These are phyloP conservation scores for Gryllus bimaculatus DNA, from an alignment of 1,140 invertebrate genomes.

Conservation along the genomic window DNA sequence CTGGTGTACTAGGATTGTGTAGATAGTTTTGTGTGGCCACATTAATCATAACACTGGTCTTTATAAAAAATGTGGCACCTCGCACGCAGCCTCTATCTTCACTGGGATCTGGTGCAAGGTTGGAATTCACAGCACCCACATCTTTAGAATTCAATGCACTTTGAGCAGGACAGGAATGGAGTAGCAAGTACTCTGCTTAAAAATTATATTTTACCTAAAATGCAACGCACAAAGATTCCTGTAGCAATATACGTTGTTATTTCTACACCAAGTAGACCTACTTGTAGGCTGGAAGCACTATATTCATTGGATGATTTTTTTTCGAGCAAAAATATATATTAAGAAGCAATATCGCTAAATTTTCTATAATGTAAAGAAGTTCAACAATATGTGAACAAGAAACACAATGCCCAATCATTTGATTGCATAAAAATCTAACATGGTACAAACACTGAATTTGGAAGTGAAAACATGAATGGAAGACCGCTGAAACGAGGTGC, in stretches of 20 bases:
- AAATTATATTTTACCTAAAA: not conserved
- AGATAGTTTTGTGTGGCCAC: not conserved
- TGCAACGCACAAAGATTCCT: not conserved
- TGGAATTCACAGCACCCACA: not conserved
- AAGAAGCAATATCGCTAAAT: not conserved
- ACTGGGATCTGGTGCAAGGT: not conserved
- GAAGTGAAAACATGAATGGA: not conserved
- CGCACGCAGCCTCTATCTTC: not conserved
- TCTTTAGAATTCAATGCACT: not conserved
- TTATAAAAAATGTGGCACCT: not conserved
- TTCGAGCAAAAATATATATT: not conserved
- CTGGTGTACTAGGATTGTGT: not conserved
- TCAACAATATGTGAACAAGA: not conserved
- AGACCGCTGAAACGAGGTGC: conserved; percentile 2
- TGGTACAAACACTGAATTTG: not conserved
- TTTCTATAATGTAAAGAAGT: not conserved
- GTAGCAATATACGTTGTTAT: not conserved
- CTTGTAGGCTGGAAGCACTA: not conserved
- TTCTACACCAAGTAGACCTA: not conserved
- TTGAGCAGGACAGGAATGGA: not conserved
- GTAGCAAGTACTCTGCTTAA: not conserved
- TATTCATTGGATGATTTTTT: not conserved
- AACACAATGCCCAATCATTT: not conserved
- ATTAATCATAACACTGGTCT: not conserved
- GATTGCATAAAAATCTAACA: not conserved